Base-by-base conservation (phyloP, 2,113 vertebrate genomes). In the Eonycteris spelaea region DNA sequence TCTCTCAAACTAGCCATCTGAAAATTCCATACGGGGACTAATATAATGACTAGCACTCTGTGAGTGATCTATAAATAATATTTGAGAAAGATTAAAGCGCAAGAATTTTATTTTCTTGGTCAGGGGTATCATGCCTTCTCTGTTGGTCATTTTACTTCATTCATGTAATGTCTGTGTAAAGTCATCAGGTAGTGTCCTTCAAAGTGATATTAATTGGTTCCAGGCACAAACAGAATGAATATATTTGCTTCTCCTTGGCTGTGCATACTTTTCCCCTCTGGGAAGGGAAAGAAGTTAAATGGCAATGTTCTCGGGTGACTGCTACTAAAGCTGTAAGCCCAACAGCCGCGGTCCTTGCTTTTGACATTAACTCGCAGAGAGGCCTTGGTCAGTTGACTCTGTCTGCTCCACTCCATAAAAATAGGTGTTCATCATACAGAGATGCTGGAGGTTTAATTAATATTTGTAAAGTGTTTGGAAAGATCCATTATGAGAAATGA, bases 201-300 rank as follows among this genome's bases (percentile, higher is more conserved):
- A 82, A 91, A 90, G 13, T 51, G 63, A 24, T 65, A 78, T 63
- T 48, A 86, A 74, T 87, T 40, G 35, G 53, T 71, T 35, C 51
- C 91, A 90, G 84, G 22, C 24, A 96, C 53, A 85, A 89, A 91
- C 1, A 68, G 70, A 95, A 88, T 16, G 95, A 97, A 97, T 40
- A 12, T 3, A 94, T 93, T 91, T 95, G 51, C 68, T 91, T 88
- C 91, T 95, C 45, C 91, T 93, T 91, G 88, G 14, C 73, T 88
- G 3, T 91, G 82, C 73, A 55, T 68, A 51, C 40, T 68, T 65
- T 87, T 95, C 35, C 75, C 91, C 93, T 85, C 77, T 91, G 61
- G 86, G 75, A 95, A 96, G 15, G 22, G 11, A 96, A 57, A 61
- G 21, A 68, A 86, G 77, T 86, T 84, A 95, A 97, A 95, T n/a